Conservation (phyloP, 2,113 vertebrate species). For the sheep (Ovis aries) region ARS-UI_Ramb_v3.0 NC_056056.1:159833501-159834000, state of each 20-base stretch:
- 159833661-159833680: slow-evolving; percentile 84
- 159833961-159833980: background rate
- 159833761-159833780: slow-evolving; percentile 96
- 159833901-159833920: slow-evolving; percentile 83
- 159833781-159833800: slow-evolving; percentile 96
- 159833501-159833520: slow-evolving; percentile 95
- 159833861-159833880: slow-evolving; percentile 96
- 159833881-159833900: slow-evolving; percentile 97
- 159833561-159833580: slow-evolving; percentile 87
- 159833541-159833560: slow-evolving; percentile 95
- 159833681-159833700: slow-evolving; percentile 95
- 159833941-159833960: background rate
- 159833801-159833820: slow-evolving; percentile 98
- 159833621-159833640: slow-evolving; percentile 69
- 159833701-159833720: slow-evolving; percentile 92
- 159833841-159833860: slow-evolving; percentile 96
- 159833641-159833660: slow-evolving; percentile 74
- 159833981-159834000: background rate
- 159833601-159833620: slow-evolving; percentile 67
- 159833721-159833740: slow-evolving; percentile 97
- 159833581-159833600: slow-evolving; percentile 74
- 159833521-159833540: slow-evolving; percentile 96
- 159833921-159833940: background rate
- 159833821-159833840: slow-evolving; percentile 93
- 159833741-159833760: slow-evolving; percentile 94